These are phyloP conservation scores for Garrulus glandarius DNA, from an alignment of 2,797 vertebrate species.

Conservation along the genomic window DNA sequence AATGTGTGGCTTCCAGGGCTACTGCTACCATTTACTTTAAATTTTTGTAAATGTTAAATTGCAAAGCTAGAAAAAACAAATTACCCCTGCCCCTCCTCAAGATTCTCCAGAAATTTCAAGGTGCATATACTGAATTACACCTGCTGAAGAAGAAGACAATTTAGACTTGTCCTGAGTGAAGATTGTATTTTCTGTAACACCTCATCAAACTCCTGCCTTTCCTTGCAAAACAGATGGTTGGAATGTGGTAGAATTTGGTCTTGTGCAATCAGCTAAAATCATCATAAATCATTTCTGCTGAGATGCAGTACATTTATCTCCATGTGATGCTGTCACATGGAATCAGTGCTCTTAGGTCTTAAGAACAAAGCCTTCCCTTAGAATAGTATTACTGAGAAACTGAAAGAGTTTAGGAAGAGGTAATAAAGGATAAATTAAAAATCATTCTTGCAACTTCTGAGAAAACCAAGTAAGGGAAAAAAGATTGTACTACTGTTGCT, in stretches of 20 bases:
- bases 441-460: slow-evolving; percentile 41
- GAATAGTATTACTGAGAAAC: slow-evolving; percentile 18
- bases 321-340: slow-evolving; percentile 25
- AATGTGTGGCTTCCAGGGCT: background rate
- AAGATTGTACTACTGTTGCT: slow-evolving; percentile 21
- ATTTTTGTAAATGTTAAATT: background rate
- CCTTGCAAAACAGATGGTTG: slow-evolving; percentile 13
- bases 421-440: slow-evolving; percentile 59
- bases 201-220: slow-evolving; percentile 6
- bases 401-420: slow-evolving; percentile 34
- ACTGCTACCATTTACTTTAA: background rate
- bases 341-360: slow-evolving; percentile 32
- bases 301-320: slow-evolving; percentile 44
- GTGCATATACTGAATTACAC: background rate
- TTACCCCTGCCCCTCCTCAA: background rate
- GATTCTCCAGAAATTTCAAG: background rate
- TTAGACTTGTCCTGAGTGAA: background rate
- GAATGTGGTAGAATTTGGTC: slow-evolving; percentile 21
- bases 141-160: background rate
- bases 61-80: background rate
- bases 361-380: slow-evolving; percentile 17
- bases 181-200: background rate
- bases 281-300: slow-evolving; percentile 39
- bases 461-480: slow-evolving; percentile 38
- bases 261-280: slow-evolving; percentile 14